phyloP scores from a whole-genome alignment of 2,113 vertebrate species.

The Paraplagusia blochii region DNA sequence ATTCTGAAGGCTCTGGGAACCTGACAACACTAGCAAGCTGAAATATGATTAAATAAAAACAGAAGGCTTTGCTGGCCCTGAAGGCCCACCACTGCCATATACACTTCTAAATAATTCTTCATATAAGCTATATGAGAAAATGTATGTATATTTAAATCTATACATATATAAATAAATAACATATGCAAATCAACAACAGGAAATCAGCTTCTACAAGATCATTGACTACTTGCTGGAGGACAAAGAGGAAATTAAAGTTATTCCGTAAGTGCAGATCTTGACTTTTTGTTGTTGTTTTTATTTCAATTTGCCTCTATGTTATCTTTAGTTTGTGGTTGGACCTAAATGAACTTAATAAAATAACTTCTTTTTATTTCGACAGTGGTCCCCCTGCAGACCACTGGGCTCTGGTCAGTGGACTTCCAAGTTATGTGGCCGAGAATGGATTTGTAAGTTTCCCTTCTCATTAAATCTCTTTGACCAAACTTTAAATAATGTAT shows the following conservation, averaged over 20 bases:
- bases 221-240: conserved; percentile 90
- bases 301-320: neutral
- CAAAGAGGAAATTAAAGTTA: conserved; percentile 95
- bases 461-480: neutral
- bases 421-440: conserved; percentile 89
- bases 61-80: too few species aligned
- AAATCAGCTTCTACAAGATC: conserved; percentile 91
- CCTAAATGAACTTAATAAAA: conserved; percentile 1
- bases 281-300: neutral
- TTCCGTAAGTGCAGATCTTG: conserved; percentile 78
- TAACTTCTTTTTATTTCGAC: conserved; percentile 37
- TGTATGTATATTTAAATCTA: too few species aligned
- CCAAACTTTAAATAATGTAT: neutral
- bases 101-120: too few species aligned
- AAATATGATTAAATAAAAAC: too few species aligned
- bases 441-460: conserved; percentile 90
- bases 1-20: too few species aligned
- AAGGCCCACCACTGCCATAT: too few species aligned
- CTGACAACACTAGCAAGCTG: too few species aligned
- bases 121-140: too few species aligned
- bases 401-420: conserved; percentile 87
- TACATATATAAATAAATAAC: too few species aligned
- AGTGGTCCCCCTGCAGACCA: conserved; percentile 88
- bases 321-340: neutral
- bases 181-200: too few species aligned